These are phyloP conservation scores for Bombycilla garrulus DNA, from an alignment of 2,113 vertebrate species.

Conservation along the genomic window DNA sequence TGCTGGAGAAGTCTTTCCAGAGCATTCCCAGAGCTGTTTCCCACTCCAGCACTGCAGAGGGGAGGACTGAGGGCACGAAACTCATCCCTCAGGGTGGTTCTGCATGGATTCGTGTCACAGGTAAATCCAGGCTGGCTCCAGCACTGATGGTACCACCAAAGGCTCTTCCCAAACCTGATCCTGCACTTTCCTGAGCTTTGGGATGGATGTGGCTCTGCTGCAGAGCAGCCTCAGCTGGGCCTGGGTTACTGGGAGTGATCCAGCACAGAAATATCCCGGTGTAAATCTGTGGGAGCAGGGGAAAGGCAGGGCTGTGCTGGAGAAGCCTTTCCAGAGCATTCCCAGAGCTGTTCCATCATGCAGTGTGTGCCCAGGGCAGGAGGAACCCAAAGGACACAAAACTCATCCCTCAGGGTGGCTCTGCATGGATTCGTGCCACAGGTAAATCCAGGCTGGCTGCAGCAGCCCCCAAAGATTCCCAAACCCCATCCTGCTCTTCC, in stretches of 20 bases:
- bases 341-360: background rate
- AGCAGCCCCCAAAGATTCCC: background rate
- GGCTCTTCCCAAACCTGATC: background rate
- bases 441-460: background rate
- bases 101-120: fast-evolving
- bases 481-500: background rate
- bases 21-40: background rate
- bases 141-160: background rate
- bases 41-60: background rate
- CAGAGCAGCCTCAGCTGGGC: background rate
- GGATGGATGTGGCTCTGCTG: fast-evolving
- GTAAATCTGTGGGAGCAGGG: background rate
- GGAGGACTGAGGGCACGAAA: fast-evolving
- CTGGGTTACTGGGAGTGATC: background rate
- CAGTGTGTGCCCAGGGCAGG: fast-evolving
- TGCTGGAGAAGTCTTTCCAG: background rate
- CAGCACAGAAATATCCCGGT: background rate
- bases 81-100: background rate
- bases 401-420: background rate
- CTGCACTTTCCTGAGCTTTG: background rate
- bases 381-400: fast-evolving
- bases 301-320: background rate
- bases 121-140: background rate
- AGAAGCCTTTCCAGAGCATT: background rate
- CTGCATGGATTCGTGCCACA: fast-evolving